Percentiles rank a stretch among this genome's conserved stretches.
Conservation (phyloP, 2,113 vertebrate genomes). For the Athene noctua region DNA sequence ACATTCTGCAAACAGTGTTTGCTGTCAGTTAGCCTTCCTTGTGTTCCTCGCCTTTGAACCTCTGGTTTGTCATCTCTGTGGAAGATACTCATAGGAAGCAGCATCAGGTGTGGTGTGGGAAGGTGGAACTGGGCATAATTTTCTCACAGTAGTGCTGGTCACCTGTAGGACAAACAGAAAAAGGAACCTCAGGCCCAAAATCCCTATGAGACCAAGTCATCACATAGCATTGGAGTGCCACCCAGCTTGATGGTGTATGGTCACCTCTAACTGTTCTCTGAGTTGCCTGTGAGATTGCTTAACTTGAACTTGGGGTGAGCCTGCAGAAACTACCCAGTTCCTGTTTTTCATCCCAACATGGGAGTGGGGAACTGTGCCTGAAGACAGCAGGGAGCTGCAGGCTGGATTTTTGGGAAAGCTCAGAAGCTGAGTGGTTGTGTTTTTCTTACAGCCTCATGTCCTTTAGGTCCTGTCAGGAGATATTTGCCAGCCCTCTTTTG, state of each 20-base stretch:
- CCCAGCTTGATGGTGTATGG: neutral
- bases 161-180: neutral
- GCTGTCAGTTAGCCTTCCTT: neutral
- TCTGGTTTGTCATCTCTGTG: neutral
- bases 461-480: neutral
- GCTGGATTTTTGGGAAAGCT: neutral
- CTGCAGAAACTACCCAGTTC: neutral
- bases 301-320: neutral
- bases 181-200: neutral
- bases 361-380: neutral
- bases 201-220: neutral
- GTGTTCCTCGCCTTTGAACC: neutral
- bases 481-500: neutral
- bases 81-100: neutral
- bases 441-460: neutral
- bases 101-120: neutral
- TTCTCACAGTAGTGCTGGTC: neutral
- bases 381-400: neutral
- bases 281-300: neutral
- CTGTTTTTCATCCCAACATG: neutral
- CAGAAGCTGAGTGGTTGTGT: neutral
- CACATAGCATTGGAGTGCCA: neutral
- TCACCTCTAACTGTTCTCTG: neutral
- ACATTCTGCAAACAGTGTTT: accelerated
- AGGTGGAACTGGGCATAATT: neutral